Conservation (phyloP, 2,888 invertebrate genomes). For the Cylloceria caligata region DNA sequence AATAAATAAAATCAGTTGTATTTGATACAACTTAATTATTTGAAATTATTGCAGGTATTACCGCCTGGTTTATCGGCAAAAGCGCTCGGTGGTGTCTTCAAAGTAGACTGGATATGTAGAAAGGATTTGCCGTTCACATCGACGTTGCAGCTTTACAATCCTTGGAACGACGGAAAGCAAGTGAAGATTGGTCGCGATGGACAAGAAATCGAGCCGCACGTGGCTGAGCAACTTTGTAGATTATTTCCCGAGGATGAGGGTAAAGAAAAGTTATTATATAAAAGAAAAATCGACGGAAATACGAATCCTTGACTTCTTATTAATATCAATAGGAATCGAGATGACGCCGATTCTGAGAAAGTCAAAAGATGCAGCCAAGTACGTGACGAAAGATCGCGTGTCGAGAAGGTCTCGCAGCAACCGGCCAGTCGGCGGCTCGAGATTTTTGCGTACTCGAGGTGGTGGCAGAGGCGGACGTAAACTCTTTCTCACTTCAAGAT, state of each 20-base stretch:
- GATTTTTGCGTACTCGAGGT: slow-evolving; percentile 81
- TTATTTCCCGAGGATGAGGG: slow-evolving; percentile 97
- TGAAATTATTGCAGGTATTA: slow-evolving; percentile 85
- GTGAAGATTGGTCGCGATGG: slow-evolving; percentile 99
- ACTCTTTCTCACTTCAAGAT: slow-evolving; percentile 88
- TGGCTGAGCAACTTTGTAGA: slow-evolving; percentile 97
- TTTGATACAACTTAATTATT: background rate
- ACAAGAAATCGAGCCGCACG: slow-evolving; percentile 98
- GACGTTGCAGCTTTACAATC: slow-evolving; percentile 97
- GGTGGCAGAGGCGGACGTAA: slow-evolving; percentile 85
- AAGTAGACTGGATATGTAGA: slow-evolving; percentile 98
- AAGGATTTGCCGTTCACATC: slow-evolving; percentile 97
- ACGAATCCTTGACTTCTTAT: background rate
- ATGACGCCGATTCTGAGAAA: slow-evolving; percentile 94
- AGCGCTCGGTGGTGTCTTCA: slow-evolving; percentile 97
- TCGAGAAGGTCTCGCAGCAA: slow-evolving; percentile 85
- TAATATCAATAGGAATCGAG: slow-evolving; percentile 87
- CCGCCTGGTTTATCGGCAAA: slow-evolving; percentile 97
- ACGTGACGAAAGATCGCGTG: slow-evolving; percentile 85
- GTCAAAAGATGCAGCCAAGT: slow-evolving; percentile 93
- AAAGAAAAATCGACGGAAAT: slow-evolving; percentile 13
- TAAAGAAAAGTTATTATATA: slow-evolving; percentile 52
- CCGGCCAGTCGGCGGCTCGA: slow-evolving; percentile 77
- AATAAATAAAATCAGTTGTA: background rate
- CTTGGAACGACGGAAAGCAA: slow-evolving; percentile 99